phyloP scores from a whole-genome alignment of 1,140 invertebrate species.

The Sarcophaga peregrina region DNA sequence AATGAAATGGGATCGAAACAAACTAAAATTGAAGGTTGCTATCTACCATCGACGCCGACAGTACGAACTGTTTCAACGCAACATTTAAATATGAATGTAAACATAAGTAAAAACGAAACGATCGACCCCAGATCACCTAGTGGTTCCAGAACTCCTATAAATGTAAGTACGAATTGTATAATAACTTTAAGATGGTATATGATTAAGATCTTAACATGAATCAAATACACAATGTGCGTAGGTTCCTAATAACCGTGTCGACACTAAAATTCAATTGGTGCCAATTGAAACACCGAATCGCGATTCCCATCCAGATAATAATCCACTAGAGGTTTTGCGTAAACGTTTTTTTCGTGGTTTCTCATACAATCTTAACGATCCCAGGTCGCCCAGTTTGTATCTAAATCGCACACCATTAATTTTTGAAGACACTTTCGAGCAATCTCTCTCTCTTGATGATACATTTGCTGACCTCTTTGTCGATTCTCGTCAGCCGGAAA shows the following conservation, averaged over 20 bases:
- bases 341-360: constrained; percentile 60
- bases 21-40: constrained; percentile 58
- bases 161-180: constrained; percentile 50
- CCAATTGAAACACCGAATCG: neutral
- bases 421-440: constrained; percentile 61
- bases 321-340: constrained; percentile 43
- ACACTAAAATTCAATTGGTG: neutral
- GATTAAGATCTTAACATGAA: neutral
- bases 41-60: constrained; percentile 58
- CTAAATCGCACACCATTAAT: constrained; percentile 67
- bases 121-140: constrained; percentile 60
- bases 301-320: neutral
- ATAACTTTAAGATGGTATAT: neutral
- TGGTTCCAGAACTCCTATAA: constrained; percentile 57
- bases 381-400: constrained; percentile 65
- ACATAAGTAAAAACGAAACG: constrained; percentile 13
- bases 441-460: constrained; percentile 60
- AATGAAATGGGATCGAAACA: constrained; percentile 57
- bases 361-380: constrained; percentile 59
- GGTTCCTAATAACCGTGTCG: neutral
- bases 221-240: neutral
- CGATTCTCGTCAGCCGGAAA: constrained; percentile 52
- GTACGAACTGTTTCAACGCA: neutral
- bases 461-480: constrained; percentile 63
- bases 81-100: neutral